These are phyloP conservation scores for Calosoma granatense DNA, from an alignment of 1,140 invertebrate species.

Conservation along the genomic window DNA sequence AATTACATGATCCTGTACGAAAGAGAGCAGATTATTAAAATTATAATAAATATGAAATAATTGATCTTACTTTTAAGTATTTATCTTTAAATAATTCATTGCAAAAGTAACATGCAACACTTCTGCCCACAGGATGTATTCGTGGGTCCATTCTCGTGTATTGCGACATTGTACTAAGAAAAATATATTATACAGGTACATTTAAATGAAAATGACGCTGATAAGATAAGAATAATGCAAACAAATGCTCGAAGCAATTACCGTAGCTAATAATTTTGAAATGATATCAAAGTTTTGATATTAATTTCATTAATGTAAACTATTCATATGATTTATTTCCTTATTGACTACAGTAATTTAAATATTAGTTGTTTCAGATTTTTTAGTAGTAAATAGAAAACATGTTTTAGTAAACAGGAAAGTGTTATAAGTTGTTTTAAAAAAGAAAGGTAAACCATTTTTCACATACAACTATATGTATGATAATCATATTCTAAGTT, in stretches of 20 bases:
- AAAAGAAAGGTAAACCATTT: no score
- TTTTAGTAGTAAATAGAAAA: no score
- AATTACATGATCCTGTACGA: conserved; percentile 47
- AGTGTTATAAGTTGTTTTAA: no score
- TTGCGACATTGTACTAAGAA: neutral
- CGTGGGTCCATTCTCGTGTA: neutral
- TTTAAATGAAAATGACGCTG: neutral
- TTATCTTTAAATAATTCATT: neutral
- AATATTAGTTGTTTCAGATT: no score
- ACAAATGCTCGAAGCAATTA: no score
- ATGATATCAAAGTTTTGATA: neutral
- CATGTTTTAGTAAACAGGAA: no score
- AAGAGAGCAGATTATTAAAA: conserved; percentile 12
- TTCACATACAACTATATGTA: no score
- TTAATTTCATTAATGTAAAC: neutral
- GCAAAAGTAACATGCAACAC: conserved; percentile 3
- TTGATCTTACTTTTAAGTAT: neutral
- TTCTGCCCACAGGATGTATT: neutral
- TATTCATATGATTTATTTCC: no score
- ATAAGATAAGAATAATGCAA: conserved; percentile 3
- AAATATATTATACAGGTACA: no score
- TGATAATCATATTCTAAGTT: no score
- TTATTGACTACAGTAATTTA: no score
- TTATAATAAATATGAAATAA: neutral
- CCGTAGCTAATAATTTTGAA: neutral